phyloP scores from a whole-genome alignment of 2,113 vertebrate genomes.

The Cryptomyrus ogoouensis region DNA sequence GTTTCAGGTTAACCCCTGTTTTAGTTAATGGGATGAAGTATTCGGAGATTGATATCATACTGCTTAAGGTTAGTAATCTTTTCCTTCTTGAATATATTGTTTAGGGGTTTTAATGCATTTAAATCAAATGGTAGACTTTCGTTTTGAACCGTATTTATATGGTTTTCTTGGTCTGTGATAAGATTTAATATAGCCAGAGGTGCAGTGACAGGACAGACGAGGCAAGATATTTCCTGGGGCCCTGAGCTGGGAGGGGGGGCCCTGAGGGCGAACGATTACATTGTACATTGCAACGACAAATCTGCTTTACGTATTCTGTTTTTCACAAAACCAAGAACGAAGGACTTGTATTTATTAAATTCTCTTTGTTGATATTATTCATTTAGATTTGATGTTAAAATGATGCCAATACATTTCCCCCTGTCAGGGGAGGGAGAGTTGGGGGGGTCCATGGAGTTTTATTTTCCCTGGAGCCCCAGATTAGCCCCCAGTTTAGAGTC shows the following conservation, averaged over 20 bases:
- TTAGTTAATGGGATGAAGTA: slow-evolving; percentile 98
- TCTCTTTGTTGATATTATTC: background rate
- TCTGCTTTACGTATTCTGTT: background rate
- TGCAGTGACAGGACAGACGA: background rate
- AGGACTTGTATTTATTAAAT: background rate
- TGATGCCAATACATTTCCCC: background rate
- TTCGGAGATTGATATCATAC: slow-evolving; percentile 95
- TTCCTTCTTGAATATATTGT: background rate
- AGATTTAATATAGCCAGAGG: background rate
- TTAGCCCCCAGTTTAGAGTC: background rate
- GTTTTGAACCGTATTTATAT: background rate
- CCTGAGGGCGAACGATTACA: background rate
- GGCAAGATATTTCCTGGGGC: background rate
- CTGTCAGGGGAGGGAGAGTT: background rate
- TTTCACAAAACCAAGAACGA: background rate
- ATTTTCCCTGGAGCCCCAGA: background rate
- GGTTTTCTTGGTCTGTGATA: background rate
- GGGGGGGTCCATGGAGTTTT: background rate
- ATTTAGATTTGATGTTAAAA: background rate
- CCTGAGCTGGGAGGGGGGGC: too few relatives aligned
- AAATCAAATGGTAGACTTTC: background rate
- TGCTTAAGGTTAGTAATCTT: slow-evolving; percentile 81
- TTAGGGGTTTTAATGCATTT: background rate
- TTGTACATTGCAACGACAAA: background rate
- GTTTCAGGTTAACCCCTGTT: slow-evolving; percentile 82